phyloP scores from a whole-genome alignment of 2,113 vertebrate genomes.

The Pogonocichla stellata region DNA sequence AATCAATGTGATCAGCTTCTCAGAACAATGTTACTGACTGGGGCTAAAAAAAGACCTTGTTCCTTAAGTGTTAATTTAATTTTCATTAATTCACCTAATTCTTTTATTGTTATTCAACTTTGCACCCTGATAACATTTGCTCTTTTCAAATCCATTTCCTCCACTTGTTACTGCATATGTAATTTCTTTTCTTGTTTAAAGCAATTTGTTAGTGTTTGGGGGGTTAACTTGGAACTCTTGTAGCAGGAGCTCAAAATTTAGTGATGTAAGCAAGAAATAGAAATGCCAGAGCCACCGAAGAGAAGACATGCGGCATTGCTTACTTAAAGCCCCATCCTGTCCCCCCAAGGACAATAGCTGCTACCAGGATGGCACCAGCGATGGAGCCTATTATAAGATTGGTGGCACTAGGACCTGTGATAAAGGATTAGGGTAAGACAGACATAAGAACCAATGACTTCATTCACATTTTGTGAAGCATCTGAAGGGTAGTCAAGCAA shows the following conservation, averaged over 20 bases:
- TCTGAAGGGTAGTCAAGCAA: conserved; percentile 63
- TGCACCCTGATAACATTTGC: conserved; percentile 53
- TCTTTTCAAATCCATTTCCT: background rate
- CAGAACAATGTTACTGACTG: background rate
- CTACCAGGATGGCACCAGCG: conserved; percentile 99
- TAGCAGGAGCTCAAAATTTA: conserved; percentile 96
- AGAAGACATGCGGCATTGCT: conserved; percentile 96
- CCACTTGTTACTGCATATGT: background rate
- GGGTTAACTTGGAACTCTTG: conserved; percentile 59
- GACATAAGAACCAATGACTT: conserved; percentile 84
- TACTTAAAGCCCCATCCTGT: conserved; percentile 99
- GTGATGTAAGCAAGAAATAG: conserved; percentile 89
- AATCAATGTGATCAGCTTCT: background rate
- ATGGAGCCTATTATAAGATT: conserved; percentile 99
- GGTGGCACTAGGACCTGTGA: conserved; percentile 99
- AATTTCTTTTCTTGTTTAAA: background rate
- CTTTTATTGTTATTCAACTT: conserved; percentile 10
- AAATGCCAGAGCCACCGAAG: conserved; percentile 87
- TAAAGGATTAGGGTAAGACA: conserved; percentile 93
- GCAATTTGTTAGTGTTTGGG: background rate
- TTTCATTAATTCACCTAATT: background rate
- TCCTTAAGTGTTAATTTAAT: background rate
- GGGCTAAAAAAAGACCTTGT: background rate
- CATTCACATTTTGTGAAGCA: conserved; percentile 63
- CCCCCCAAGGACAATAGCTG: conserved; percentile 99